Percentiles rank a stretch among this genome's conserved stretches.
phyloP scores from a whole-genome alignment of 2,888 invertebrate genomes.

The Oligia fasciuncula region DNA sequence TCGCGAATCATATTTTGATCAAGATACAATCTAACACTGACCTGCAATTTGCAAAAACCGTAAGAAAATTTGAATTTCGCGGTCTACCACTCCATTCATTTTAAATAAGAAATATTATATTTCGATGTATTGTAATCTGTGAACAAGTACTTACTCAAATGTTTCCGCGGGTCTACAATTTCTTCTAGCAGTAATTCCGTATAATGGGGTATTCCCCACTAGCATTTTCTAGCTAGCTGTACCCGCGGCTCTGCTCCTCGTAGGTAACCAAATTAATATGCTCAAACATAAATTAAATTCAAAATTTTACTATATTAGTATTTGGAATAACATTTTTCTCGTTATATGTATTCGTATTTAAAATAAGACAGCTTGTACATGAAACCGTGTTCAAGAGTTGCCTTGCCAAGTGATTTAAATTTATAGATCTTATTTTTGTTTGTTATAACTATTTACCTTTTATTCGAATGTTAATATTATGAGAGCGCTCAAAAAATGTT shows the following conservation, averaged over 20 bases:
- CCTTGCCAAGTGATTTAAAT: constrained; percentile 39
- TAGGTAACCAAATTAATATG: constrained; percentile 26
- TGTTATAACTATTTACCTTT: constrained; percentile 11
- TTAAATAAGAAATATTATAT: constrained; percentile 21
- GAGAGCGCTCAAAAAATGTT: constrained; percentile 35
- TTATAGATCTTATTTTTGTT: constrained; percentile 35
- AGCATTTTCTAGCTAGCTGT: constrained; percentile 6
- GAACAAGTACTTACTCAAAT: constrained; percentile 19
- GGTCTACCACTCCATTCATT: too few relatives aligned
- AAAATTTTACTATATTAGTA: constrained; percentile 27
- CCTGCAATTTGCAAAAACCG: too few relatives aligned
- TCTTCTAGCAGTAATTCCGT: background rate
- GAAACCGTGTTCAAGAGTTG: constrained; percentile 13
- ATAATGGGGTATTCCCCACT: background rate
- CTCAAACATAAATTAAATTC: constrained; percentile 41
- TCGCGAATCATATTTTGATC: too few relatives aligned
- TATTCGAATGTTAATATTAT: constrained; percentile 15
- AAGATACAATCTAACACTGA: too few relatives aligned
- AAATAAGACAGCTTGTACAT: constrained; percentile 27
- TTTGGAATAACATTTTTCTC: constrained; percentile 33
- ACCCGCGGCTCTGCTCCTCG: constrained; percentile 4
- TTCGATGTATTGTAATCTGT: constrained; percentile 14
- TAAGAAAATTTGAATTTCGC: too few relatives aligned
- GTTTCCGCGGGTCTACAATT: constrained; percentile 15
- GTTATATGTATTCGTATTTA: background rate